Evolutionary conservation across 53 echinoderm and acorn worm species (phyloP).

Genomic region (Luidia sarsii): DNA sequence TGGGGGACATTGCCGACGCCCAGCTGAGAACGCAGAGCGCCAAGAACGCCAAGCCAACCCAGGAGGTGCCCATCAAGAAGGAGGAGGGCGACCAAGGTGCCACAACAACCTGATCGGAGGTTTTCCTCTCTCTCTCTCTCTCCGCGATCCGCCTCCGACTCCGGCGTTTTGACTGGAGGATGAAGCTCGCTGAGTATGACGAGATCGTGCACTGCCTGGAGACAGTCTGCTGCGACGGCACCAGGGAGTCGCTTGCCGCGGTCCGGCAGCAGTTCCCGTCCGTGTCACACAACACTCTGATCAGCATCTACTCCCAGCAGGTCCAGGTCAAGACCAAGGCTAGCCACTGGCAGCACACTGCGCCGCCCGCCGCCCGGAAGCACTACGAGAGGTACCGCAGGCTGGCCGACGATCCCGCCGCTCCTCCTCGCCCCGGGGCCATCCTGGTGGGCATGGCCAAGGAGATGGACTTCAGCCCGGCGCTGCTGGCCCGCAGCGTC

Average conservation of each 20-base stretch:
- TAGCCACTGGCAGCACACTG: slow-evolving; percentile 2
- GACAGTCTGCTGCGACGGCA: slow-evolving; percentile 68
- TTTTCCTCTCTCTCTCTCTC: not conserved
- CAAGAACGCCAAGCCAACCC: slow-evolving; percentile 3
- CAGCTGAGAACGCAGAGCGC: slow-evolving; percentile 93
- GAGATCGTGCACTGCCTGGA: slow-evolving; percentile 67
- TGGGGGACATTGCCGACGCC: slow-evolving; percentile 94
- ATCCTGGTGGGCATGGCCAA: slow-evolving; percentile 62
- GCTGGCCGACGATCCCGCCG: slow-evolving; percentile 16
- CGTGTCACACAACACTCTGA: slow-evolving; percentile 66
- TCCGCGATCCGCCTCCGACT: not conserved
- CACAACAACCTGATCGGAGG: slow-evolving; percentile 2
- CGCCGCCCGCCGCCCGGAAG: not conserved
- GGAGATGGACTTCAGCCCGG: slow-evolving; percentile 66
- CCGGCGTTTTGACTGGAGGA: not conserved
- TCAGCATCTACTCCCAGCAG: slow-evolving; percentile 80
- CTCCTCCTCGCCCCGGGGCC: slow-evolving; percentile 35
- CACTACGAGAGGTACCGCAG: slow-evolving; percentile 53
- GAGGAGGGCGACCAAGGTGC: slow-evolving; percentile 13
- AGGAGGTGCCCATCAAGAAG: slow-evolving; percentile 1
- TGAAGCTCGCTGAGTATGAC: slow-evolving; percentile 74
- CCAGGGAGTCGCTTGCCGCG: slow-evolving; percentile 56
- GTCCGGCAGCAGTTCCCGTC: slow-evolving; percentile 63
- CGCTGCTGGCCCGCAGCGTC: slow-evolving; percentile 64
- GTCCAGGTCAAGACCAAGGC: slow-evolving; percentile 58